Evolutionary conservation across 2,888 invertebrate genomes (phyloP).

Genomic region (Pandemis heparana): DNA sequence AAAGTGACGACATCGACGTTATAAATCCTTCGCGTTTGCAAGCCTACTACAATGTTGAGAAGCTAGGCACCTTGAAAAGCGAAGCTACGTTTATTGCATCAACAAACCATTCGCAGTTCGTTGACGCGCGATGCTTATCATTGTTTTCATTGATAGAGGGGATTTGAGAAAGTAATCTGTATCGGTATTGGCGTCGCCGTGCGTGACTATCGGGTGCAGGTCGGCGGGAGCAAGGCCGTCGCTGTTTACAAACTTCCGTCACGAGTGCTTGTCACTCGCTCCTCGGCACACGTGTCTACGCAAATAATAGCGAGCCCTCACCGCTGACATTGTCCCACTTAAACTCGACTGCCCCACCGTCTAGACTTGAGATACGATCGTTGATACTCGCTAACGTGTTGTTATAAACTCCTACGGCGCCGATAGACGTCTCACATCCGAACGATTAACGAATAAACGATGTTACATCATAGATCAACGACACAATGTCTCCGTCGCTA

Average conservation of each 20-base stretch:
- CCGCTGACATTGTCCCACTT: constrained; percentile 82
- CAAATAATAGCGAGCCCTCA: constrained; percentile 83
- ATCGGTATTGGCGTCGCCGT: constrained; percentile 64
- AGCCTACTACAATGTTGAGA: background rate
- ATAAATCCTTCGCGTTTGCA: background rate
- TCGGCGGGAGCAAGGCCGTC: constrained; percentile 78
- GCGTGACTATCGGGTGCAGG: constrained; percentile 64
- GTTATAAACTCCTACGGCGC: constrained; percentile 46
- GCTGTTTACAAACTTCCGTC: constrained; percentile 84
- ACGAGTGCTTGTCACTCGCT: constrained; percentile 78
- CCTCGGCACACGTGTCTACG: constrained; percentile 75
- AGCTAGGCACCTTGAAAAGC: constrained; percentile 3
- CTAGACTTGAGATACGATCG: constrained; percentile 75
- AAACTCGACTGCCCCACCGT: constrained; percentile 66
- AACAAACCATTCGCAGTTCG: constrained; percentile 52
- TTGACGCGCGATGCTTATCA: constrained; percentile 60
- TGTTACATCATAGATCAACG: constrained; percentile 39
- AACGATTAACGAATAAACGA: constrained; percentile 41
- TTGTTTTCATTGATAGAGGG: constrained; percentile 71
- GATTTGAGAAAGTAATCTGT: constrained; percentile 65
- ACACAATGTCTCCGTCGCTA: constrained; percentile 32
- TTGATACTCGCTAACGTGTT: constrained; percentile 66
- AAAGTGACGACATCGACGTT: background rate
- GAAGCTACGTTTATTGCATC: constrained; percentile 17
- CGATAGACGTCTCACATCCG: constrained; percentile 28